A percentile compares a stretch with the other conserved stretches of the same genome.
Conservation (phyloP, 2,888 invertebrate genomes). For the Andrena dorsata region DNA sequence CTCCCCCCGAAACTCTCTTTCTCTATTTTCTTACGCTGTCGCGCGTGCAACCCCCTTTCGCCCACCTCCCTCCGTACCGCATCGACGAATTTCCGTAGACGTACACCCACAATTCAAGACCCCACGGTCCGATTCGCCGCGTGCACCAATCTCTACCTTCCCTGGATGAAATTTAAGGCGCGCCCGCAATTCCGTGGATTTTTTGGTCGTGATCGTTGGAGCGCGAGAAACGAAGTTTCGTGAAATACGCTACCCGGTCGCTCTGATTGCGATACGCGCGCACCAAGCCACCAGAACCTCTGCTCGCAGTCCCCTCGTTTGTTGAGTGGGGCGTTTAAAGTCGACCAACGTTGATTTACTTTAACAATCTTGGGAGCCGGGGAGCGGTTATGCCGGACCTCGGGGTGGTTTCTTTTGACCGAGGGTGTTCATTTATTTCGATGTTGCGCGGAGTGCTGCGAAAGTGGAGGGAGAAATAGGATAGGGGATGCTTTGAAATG, state of each 20-base stretch:
- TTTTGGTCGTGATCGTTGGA: constrained; percentile 51
- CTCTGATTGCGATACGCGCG: constrained; percentile 55
- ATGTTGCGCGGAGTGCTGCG: too few species aligned
- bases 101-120: constrained; percentile 43
- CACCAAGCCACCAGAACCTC: constrained; percentile 9
- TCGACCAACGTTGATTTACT: neutral
- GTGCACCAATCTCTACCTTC: constrained; percentile 42
- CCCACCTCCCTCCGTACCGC: constrained; percentile 14
- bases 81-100: constrained; percentile 54
- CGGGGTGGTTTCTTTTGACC: too few species aligned
- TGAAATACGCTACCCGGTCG: constrained; percentile 56
- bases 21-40: constrained; percentile 8
- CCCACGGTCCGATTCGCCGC: constrained; percentile 47
- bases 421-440: too few species aligned
- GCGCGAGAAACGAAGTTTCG: constrained; percentile 54
- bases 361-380: neutral
- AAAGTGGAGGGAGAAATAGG: too few species aligned
- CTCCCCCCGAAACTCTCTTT: neutral
- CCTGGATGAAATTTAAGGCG: constrained; percentile 64
- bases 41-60: neutral
- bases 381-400: too few species aligned
- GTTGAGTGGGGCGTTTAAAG: neutral
- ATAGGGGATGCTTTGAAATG: too few species aligned
- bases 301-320: neutral
- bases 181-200: constrained; percentile 63